Conservation (phyloP, 2,888 invertebrate genomes). For the Trachelus stipa region DNA sequence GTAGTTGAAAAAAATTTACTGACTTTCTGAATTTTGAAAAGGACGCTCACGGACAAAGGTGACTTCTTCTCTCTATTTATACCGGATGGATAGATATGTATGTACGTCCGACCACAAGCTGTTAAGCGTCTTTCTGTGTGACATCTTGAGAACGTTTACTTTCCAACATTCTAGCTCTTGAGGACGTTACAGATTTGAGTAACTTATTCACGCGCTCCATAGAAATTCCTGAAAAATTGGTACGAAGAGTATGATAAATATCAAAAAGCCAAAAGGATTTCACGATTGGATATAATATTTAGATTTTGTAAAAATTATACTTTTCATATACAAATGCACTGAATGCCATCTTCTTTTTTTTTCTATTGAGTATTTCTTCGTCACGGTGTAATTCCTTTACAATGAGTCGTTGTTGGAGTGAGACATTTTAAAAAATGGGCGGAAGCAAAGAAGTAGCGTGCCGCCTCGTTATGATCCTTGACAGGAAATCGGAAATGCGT, state of each 20-base stretch:
- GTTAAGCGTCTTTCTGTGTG: slow-evolving; percentile 7
- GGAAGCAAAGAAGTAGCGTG: not conserved
- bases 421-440: not conserved
- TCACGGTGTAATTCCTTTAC: not conserved
- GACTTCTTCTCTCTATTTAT: slow-evolving; percentile 30
- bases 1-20: slow-evolving; percentile 58
- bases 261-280: not conserved
- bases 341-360: not conserved
- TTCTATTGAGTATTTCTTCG: not conserved
- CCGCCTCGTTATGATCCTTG: not conserved
- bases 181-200: not conserved
- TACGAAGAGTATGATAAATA: not conserved
- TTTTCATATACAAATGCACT: not conserved
- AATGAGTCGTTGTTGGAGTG: not conserved
- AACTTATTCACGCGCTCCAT: not conserved
- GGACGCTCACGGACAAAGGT: slow-evolving; percentile 29
- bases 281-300: not conserved
- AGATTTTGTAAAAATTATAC: not conserved
- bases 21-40: slow-evolving; percentile 49
- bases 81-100: slow-evolving; percentile 29
- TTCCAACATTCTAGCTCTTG: not conserved
- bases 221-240: not conserved
- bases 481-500: slow-evolving; percentile 7
- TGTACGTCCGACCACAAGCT: slow-evolving; percentile 31
- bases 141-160: slow-evolving; percentile 1